Percentiles rank a stretch among this genome's conserved stretches.
Conservation (phyloP, 2,888 invertebrate genomes). For the Griposia aprilina region DNA sequence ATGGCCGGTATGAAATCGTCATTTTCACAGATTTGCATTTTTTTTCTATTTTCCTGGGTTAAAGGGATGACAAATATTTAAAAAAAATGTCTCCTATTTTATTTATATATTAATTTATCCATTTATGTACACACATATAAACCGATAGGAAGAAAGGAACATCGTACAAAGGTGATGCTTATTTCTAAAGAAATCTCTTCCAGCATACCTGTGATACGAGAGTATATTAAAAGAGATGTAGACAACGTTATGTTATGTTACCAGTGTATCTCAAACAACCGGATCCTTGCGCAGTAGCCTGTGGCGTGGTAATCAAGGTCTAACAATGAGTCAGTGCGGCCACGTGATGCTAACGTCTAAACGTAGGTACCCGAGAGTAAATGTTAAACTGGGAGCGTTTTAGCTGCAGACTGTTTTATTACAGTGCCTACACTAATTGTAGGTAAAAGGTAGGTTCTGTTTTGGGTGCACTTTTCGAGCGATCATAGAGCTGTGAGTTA, state of each 20-base stretch:
- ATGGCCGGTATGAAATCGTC: background rate
- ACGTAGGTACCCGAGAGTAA: constrained; percentile 25
- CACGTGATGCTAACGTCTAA: constrained; percentile 30
- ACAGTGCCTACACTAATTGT: constrained; percentile 14
- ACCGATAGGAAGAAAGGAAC: no score
- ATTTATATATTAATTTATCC: no score
- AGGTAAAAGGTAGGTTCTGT: background rate
- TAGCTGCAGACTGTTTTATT: constrained; percentile 34
- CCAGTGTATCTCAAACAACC: constrained; percentile 15
- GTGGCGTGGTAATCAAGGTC: constrained; percentile 60
- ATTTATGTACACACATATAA: no score
- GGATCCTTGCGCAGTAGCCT: constrained; percentile 40
- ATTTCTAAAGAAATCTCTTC: no score
- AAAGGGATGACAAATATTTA: background rate
- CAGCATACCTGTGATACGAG: no score
- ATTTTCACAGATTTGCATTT: background rate
- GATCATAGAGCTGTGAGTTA: background rate
- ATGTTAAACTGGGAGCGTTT: constrained; percentile 44
- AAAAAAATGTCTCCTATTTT: background rate
- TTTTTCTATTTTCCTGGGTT: background rate
- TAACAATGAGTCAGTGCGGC: constrained; percentile 56
- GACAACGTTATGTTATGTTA: background rate
- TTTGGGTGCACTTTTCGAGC: background rate
- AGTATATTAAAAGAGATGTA: no score
- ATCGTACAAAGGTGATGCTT: no score